phyloP scores from a whole-genome alignment of 2,888 invertebrate species.

The Oxytorus armatus region DNA sequence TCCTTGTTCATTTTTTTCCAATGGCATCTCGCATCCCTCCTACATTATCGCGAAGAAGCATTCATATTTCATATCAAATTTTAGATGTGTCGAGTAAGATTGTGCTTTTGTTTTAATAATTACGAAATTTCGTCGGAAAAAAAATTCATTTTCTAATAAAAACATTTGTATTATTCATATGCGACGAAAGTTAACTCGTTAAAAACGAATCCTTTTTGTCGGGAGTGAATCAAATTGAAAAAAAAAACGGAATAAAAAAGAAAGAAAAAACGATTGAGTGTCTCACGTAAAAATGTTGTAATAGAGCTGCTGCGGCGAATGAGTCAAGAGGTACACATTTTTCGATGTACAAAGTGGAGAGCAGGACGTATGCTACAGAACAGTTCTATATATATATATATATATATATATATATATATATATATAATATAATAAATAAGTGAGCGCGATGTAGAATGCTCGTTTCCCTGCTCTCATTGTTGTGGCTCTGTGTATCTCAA shows the following conservation, averaged over 20 bases:
- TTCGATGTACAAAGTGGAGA: not conserved
- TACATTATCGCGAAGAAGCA: no score
- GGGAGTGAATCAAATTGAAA: not conserved
- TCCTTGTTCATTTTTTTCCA: no score
- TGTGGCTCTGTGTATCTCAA: constrained; percentile 47
- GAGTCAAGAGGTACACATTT: not conserved
- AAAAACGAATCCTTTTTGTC: no score
- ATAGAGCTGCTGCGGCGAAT: constrained; percentile 2
- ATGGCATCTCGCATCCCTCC: no score
- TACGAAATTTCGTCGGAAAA: no score
- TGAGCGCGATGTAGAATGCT: constrained; percentile 55
- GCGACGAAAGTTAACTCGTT: no score
- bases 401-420: constrained; percentile 1
- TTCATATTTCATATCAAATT: no score
- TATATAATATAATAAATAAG: constrained; percentile 48
- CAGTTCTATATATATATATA: constrained; percentile 9
- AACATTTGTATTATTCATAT: no score
- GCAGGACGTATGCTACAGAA: not conserved
- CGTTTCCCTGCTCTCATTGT: constrained; percentile 65
- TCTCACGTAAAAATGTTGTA: not conserved
- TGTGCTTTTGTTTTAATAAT: no score
- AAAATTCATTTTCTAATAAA: no score
- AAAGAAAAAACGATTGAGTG: not conserved
- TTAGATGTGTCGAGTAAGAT: no score
- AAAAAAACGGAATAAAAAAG: not conserved